phyloP scores from a whole-genome alignment of 2,888 invertebrate species.

The Carpatolechia fugitivella region DNA sequence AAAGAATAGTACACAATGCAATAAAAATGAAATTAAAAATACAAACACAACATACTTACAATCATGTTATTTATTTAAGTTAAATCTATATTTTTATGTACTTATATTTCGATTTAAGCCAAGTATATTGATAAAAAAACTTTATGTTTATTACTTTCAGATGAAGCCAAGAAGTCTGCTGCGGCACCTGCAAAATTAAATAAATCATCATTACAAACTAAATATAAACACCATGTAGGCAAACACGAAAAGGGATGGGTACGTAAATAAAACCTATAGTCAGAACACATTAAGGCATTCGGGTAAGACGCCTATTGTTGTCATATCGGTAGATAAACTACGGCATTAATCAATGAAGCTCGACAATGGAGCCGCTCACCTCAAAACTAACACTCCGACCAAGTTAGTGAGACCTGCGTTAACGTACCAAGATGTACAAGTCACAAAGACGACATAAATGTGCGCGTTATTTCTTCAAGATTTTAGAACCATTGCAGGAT shows the following conservation, averaged over 20 bases:
- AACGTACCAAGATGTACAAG: neutral
- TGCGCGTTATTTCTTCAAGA: neutral
- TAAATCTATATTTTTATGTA: too few relatives aligned
- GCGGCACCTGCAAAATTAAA: slow-evolving; percentile 40
- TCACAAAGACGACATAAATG: neutral
- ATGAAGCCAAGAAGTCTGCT: neutral
- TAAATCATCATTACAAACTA: slow-evolving; percentile 26
- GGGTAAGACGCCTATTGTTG: slow-evolving; percentile 71
- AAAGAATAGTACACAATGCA: too few relatives aligned
- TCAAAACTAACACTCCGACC: slow-evolving; percentile 50
- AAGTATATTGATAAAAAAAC: neutral
- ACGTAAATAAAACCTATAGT: slow-evolving; percentile 65
- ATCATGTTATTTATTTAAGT: too few relatives aligned
- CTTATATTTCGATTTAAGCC: too few relatives aligned
- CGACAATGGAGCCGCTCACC: slow-evolving; percentile 70
- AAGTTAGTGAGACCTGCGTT: slow-evolving; percentile 38
- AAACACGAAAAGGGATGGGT: slow-evolving; percentile 43
- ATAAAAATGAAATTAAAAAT: too few relatives aligned
- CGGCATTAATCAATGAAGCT: slow-evolving; percentile 69
- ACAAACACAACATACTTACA: too few relatives aligned
- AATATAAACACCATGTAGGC: slow-evolving; percentile 53
- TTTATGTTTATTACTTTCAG: slow-evolving; percentile 16
- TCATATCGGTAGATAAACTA: slow-evolving; percentile 76
- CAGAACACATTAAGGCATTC: slow-evolving; percentile 66
- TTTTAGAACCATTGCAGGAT: neutral